phyloP scores from a whole-genome alignment of 2,797 vertebrate species.

The Hemibagrus guttatus region DNA sequence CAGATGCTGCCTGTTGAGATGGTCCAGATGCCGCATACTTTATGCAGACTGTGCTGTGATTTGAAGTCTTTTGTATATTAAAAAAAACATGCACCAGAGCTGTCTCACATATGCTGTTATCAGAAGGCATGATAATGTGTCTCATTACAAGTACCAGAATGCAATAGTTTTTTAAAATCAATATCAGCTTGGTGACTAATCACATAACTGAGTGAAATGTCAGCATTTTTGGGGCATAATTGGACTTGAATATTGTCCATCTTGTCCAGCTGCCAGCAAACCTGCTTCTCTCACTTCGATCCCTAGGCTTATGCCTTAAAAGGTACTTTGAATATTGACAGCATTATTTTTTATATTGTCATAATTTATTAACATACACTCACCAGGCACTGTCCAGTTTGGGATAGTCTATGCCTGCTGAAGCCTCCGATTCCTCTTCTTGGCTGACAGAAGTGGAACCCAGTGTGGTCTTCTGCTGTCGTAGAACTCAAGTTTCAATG shows the following conservation, averaged over 20 bases:
- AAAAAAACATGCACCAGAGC: neutral
- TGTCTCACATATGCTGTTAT: neutral
- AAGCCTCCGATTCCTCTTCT: too few species aligned
- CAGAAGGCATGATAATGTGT: neutral
- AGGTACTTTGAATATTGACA: neutral
- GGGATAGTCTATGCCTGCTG: too few species aligned
- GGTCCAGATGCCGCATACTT: slow-evolving; percentile 17
- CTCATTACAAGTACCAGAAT: neutral
- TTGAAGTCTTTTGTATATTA: neutral
- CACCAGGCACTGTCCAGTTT: too few species aligned
- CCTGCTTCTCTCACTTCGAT: neutral
- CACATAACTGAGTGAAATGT: neutral
- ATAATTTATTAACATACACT: neutral
- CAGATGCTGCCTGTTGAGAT: slow-evolving; percentile 21
- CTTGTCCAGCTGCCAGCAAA: neutral
- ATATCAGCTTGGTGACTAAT: slow-evolving; percentile 9
- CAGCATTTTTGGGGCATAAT: neutral
- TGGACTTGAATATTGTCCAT: slow-evolving; percentile 6
- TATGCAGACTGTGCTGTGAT: neutral
- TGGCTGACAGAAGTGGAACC: too few species aligned
- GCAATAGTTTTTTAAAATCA: neutral
- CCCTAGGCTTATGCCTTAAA: neutral
- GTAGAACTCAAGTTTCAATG: too few species aligned
- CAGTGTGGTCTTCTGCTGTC: too few species aligned
- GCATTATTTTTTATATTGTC: neutral